phyloP scores from a whole-genome alignment of 2,113 vertebrate species.

The Rhynchopsitta pachyrhyncha region DNA sequence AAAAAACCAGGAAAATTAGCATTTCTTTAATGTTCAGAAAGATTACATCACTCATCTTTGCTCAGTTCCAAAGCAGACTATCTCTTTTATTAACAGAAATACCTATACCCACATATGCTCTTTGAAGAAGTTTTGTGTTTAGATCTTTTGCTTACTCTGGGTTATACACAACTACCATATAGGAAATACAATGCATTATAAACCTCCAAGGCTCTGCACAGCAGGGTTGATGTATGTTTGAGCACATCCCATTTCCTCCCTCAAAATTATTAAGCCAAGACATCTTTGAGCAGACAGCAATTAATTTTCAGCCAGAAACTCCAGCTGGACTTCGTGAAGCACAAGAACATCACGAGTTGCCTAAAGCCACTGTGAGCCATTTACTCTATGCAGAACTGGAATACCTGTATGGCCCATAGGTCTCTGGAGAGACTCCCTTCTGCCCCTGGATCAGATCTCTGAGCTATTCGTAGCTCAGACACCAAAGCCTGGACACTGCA shows the following conservation, averaged over 20 bases:
- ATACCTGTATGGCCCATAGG: not conserved
- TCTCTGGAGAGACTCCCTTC: not conserved
- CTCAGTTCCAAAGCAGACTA: not conserved
- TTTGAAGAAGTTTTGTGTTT: not conserved
- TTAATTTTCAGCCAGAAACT: conserved; percentile 35
- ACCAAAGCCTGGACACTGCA: not conserved
- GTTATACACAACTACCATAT: not conserved
- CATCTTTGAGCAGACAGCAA: conserved; percentile 39
- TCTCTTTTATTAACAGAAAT: not conserved
- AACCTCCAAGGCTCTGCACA: not conserved
- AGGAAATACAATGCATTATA: not conserved
- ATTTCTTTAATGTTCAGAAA: conserved; percentile 23
- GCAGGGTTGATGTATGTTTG: not conserved
- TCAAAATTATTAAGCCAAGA: conserved; percentile 33
- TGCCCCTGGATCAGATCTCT: not conserved
- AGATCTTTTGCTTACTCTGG: not conserved
- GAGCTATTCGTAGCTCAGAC: conserved; percentile 22
- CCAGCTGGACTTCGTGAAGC: conserved; percentile 24
- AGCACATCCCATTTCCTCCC: conserved; percentile 5
- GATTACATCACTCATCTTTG: conserved; percentile 13
- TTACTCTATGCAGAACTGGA: not conserved
- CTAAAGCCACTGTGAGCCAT: not conserved
- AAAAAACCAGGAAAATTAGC: not conserved
- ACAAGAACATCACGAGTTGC: not conserved
- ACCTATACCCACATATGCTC: not conserved